Evolutionary conservation across 2,113 vertebrate species (phyloP).

Genomic region (Triplophysa rosa): DNA sequence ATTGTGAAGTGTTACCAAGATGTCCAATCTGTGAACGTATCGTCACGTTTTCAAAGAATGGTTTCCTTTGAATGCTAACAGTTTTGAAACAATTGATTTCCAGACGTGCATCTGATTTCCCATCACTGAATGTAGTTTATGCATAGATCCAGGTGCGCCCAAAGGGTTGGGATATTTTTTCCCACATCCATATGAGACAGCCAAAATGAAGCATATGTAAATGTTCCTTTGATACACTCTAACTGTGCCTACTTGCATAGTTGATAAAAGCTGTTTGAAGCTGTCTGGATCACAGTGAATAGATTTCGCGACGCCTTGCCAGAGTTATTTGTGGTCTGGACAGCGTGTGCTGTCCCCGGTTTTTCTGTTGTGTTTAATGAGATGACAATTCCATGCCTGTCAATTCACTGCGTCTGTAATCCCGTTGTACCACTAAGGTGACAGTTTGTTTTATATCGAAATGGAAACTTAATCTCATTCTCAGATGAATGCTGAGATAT

Average conservation of each 20-base stretch:
- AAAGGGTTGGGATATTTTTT: too few relatives aligned
- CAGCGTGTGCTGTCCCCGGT: slow-evolving; percentile 7
- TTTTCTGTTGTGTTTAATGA: slow-evolving; percentile 30
- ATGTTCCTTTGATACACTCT: slow-evolving; percentile 10
- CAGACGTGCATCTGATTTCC: too few relatives aligned
- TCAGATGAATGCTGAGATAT: neutral
- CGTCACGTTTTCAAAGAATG: too few relatives aligned
- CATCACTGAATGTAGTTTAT: too few relatives aligned
- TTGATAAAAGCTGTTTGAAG: slow-evolving; percentile 16
- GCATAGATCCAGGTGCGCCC: too few relatives aligned
- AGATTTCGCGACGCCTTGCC: neutral
- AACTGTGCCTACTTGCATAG: neutral
- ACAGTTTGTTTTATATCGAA: neutral
- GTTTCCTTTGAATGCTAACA: too few relatives aligned
- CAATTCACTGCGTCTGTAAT: slow-evolving; percentile 14
- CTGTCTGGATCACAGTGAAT: slow-evolving; percentile 2
- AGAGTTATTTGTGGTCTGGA: slow-evolving; percentile 39
- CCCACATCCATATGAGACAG: neutral
- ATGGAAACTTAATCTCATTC: neutral
- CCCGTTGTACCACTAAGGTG: neutral
- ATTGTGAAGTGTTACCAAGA: too few relatives aligned
- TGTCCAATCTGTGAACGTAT: too few relatives aligned
- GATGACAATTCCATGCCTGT: slow-evolving; percentile 1
- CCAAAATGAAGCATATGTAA: neutral
- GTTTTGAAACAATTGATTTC: too few relatives aligned